A percentile compares a stretch with the other conserved stretches of the same genome.
phyloP scores from a whole-genome alignment of 92 coral and sea anemone genomes.

The Ricordea florida region DNA sequence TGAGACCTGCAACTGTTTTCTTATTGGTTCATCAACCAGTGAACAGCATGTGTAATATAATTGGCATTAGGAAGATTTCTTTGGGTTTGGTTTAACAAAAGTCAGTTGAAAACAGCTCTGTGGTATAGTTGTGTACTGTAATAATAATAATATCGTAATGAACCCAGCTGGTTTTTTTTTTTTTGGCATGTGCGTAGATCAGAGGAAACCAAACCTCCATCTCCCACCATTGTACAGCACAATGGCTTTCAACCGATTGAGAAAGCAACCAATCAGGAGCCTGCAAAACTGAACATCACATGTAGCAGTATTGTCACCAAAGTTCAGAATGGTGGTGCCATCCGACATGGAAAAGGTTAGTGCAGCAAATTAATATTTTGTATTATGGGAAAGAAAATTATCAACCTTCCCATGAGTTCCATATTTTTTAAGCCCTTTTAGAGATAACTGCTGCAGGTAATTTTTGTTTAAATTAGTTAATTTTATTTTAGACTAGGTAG shows the following conservation, averaged over 20 bases:
- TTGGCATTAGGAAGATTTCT: too few relatives aligned
- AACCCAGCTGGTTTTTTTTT: not conserved
- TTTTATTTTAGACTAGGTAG: too few relatives aligned
- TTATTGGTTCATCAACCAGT: too few relatives aligned
- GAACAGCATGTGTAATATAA: too few relatives aligned
- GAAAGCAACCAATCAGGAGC: slow-evolving; percentile 7
- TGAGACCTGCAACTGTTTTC: too few relatives aligned
- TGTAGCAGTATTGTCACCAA: slow-evolving; percentile 57
- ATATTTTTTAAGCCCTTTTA: too few relatives aligned
- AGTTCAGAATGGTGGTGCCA: slow-evolving; percentile 83
- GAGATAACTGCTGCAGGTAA: too few relatives aligned
- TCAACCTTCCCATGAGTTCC: too few relatives aligned
- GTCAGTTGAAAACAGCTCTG: not conserved
- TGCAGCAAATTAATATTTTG: too few relatives aligned
- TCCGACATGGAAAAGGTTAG: slow-evolving; percentile 78
- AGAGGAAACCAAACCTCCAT: slow-evolving; percentile 40
- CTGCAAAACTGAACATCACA: slow-evolving; percentile 41
- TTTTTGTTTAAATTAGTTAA: too few relatives aligned
- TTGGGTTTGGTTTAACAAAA: not conserved
- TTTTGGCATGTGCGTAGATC: slow-evolving; percentile 5
- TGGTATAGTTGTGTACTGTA: not conserved
- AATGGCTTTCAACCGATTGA: slow-evolving; percentile 71
- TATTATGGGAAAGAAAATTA: too few relatives aligned
- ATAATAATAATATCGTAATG: not conserved
- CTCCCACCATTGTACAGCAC: slow-evolving; percentile 32